Conservation (phyloP, 1,140 invertebrate species). For the Ceratina calcarata region DNA sequence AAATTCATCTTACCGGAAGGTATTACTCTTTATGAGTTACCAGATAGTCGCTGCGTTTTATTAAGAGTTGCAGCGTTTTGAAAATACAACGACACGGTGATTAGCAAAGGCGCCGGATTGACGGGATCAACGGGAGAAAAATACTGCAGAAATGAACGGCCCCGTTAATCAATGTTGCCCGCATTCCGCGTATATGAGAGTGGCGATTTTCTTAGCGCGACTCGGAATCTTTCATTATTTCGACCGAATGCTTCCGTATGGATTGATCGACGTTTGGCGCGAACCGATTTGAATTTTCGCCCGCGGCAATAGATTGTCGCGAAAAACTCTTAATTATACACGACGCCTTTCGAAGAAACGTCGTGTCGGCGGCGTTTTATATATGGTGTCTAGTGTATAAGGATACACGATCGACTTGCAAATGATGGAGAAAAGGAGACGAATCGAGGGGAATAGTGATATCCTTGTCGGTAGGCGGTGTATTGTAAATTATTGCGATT, state of each 20-base stretch:
- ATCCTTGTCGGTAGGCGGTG: conserved; percentile 44
- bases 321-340: conserved; percentile 58
- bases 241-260: conserved; percentile 46
- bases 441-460: conserved; percentile 31
- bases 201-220: conserved; percentile 43
- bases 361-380: conserved; percentile 34
- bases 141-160: conserved; percentile 27
- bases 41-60: neutral
- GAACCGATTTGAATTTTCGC: conserved; percentile 47
- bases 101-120: conserved; percentile 51
- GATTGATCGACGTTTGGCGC: conserved; percentile 28
- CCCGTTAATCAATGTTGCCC: conserved; percentile 42
- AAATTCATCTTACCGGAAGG: conserved; percentile 14
- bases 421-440: conserved; percentile 38
- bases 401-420: conserved; percentile 57
- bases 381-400: conserved; percentile 2
- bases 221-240: conserved; percentile 56
- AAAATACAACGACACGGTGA: conserved; percentile 33
- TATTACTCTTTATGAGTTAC: neutral
- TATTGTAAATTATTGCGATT: conserved; percentile 69
- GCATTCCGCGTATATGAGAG: conserved; percentile 14
- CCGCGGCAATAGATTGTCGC: conserved; percentile 13
- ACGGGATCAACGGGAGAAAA: conserved; percentile 26
- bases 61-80: neutral
- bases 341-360: conserved; percentile 48